A percentile compares a stretch with the other conserved stretches of the same genome.
phyloP scores from a whole-genome alignment of 2,888 invertebrate species.

The Catotricha subobsoleta region DNA sequence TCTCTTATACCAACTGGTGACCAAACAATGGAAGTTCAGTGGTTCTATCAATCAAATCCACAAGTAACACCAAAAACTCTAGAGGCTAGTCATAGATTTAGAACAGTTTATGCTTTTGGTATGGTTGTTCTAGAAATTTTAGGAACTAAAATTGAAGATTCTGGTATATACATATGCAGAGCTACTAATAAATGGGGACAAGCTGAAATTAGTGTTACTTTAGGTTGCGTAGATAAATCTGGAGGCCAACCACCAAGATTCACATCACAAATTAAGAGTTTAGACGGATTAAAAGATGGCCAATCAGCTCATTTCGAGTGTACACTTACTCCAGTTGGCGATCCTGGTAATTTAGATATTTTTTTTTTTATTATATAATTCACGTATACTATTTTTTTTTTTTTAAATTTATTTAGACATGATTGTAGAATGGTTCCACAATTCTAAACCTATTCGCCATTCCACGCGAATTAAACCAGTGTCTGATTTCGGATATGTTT shows the following conservation, averaged over 20 bases:
- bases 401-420: too few relatives aligned
- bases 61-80: constrained; percentile 76
- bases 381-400: too few relatives aligned
- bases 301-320: constrained; percentile 93
- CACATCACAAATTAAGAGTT: constrained; percentile 68
- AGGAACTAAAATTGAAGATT: constrained; percentile 83
- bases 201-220: constrained; percentile 66
- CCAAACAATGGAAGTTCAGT: constrained; percentile 85
- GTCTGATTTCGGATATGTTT: constrained; percentile 88
- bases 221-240: constrained; percentile 68
- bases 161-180: constrained; percentile 72
- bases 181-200: constrained; percentile 79
- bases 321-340: constrained; percentile 81
- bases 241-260: constrained; percentile 77
- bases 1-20: constrained; percentile 86
- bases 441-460: constrained; percentile 75
- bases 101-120: constrained; percentile 93
- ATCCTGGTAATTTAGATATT: too few relatives aligned
- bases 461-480: constrained; percentile 83
- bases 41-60: constrained; percentile 86
- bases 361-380: too few relatives aligned
- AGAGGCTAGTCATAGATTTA: constrained; percentile 73
- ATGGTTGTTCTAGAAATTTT: constrained; percentile 93
- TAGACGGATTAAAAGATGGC: constrained; percentile 75
- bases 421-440: constrained; percentile 93